Conservation (phyloP, 2,113 vertebrate genomes). For the Steatornis caripensis region DNA sequence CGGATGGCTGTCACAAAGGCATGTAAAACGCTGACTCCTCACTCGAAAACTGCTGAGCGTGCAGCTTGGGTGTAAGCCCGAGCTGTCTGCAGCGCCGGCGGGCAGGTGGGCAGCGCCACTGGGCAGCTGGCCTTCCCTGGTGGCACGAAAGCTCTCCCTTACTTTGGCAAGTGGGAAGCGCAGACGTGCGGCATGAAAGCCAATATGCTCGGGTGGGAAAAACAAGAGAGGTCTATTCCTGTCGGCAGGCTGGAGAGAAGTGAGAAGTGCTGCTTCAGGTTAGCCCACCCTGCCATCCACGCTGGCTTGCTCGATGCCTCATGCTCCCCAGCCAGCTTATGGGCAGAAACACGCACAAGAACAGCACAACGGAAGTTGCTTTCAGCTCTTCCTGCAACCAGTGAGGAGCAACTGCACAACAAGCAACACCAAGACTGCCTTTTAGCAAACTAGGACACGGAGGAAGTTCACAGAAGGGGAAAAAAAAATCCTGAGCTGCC, state of each 20-base stretch:
- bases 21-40: neutral
- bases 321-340: fast-evolving
- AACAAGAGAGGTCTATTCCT: neutral
- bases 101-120: neutral
- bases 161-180: neutral
- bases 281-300: neutral
- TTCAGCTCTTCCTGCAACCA: neutral
- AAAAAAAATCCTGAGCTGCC: neutral
- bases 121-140: neutral
- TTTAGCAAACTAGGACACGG: neutral
- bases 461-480: neutral
- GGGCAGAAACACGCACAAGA: fast-evolving
- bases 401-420: neutral
- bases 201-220: neutral
- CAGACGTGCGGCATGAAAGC: fast-evolving
- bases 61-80: neutral
- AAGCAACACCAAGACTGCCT: neutral
- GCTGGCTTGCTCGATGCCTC: fast-evolving
- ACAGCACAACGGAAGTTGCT: neutral
- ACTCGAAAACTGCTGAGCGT: neutral
- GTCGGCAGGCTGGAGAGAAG: neutral
- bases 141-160: neutral
- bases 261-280: neutral
- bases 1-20: neutral
- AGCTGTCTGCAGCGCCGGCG: neutral